Evolutionary conservation across 2,797 vertebrate genomes (phyloP).

Genomic region (Artibeus jamaicensis): DNA sequence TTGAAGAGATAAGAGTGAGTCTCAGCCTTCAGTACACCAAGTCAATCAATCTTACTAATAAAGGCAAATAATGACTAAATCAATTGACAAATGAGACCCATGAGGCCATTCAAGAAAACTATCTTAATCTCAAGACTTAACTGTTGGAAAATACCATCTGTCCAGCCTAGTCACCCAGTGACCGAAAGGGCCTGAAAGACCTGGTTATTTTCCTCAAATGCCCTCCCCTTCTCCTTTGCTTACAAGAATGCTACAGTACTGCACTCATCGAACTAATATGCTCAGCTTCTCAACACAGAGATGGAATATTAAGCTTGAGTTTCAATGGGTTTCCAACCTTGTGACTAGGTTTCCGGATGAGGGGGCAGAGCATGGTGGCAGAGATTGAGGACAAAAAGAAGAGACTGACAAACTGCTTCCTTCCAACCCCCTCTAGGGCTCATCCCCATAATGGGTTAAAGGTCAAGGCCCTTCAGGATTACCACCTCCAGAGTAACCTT

Average conservation of each 20-base stretch:
- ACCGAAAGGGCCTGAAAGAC: neutral
- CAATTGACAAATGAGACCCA: neutral
- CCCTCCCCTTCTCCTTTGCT: neutral
- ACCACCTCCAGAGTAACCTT: neutral
- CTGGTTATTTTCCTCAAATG: neutral
- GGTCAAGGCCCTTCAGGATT: neutral
- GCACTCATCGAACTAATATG: neutral
- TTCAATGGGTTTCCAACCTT: conserved; percentile 4
- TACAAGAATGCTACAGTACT: conserved; percentile 28
- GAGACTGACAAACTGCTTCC: neutral
- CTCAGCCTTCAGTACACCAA: conserved; percentile 1
- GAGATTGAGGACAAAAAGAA: neutral
- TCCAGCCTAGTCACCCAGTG: neutral
- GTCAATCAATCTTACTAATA: neutral
- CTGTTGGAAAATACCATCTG: neutral
- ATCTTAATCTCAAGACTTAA: conserved; percentile 25
- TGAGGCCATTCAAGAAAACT: neutral
- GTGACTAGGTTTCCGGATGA: neutral
- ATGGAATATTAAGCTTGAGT: conserved; percentile 10
- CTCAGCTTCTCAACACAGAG: neutral
- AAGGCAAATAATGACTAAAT: neutral
- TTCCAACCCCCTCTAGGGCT: neutral
- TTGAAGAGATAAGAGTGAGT: neutral
- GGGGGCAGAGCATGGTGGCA: neutral
- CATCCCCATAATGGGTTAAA: neutral